Evolutionary conservation across 2,113 vertebrate species (phyloP), one percentile per base, ranked within the genome.

Genomic region (Butorides virescens): DNA sequence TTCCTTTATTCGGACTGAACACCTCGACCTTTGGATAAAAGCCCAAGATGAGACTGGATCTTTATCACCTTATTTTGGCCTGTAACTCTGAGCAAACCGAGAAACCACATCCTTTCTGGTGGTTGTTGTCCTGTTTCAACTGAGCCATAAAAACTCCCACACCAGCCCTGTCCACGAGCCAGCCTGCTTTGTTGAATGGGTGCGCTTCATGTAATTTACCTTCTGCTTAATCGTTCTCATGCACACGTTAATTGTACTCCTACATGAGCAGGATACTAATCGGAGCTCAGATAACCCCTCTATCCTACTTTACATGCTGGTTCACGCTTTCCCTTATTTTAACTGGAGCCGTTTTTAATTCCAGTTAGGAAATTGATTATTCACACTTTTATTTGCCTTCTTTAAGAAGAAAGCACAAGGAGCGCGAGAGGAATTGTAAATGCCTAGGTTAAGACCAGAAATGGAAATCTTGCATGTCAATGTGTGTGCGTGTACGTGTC

Each of bases 361-460:
- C 95, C 90, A 96, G 91, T 88, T 97, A 95, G 95, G 92, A 95
- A 97, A 97, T 97, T 97, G 97, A 96, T 97, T 96, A 96, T 96
- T 97, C 96, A 97, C 86, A 96, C 96, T 91, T 96, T 93, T 97
- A 93, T 97, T 96, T 94, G 95, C 90, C 96, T 97, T 91, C 90
- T 96, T 96, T 79, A 55, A 78, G 88, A 87, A 89, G 83, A 97
- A 93, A 93, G 92, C 90, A 39, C 23, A 0, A 87, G 92, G 70
- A 93, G 89, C 66, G 9, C 88, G 94, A 81, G 85, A 94, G 89
- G 96, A 97, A 97, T 97, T 95, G 82, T 67, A 97, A 97, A 90
- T 20, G 79, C 73, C 59, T 55, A 67, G 90, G 90, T 91, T 79
- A 90, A 90, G 85, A 32, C 17, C 86, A 76, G 70, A 26, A 76